Evolutionary conservation across 2,888 invertebrate genomes (phyloP).

Genomic region (Habrosyne pyritoides): DNA sequence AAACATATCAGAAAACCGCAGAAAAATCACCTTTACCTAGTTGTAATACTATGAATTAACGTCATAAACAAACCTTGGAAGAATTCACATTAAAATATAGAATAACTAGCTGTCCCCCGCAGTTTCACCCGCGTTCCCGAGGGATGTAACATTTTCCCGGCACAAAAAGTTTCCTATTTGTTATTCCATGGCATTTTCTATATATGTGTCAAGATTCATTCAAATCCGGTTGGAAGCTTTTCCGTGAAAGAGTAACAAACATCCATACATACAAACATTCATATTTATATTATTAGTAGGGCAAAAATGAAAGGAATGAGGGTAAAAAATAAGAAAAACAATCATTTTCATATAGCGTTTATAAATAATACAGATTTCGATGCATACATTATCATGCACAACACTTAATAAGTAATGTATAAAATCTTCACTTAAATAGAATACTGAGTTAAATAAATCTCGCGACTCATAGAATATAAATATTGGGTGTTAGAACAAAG

Average conservation of each 20-base stretch:
- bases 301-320: background rate
- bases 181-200: no score
- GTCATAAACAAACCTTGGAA: background rate
- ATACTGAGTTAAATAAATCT: constrained; percentile 4
- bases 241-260: no score
- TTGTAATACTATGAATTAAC: background rate
- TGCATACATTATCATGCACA: background rate
- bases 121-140: no score
- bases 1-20: background rate
- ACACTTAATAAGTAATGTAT: constrained; percentile 10
- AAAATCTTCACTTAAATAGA: constrained; percentile 19
- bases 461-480: background rate
- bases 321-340: background rate
- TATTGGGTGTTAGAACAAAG: background rate
- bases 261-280: no score
- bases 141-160: no score
- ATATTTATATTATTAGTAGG: no score
- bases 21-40: background rate
- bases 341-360: background rate
- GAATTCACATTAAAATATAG: background rate
- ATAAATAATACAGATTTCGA: background rate
- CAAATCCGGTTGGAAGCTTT: no score
- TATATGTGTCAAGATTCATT: no score
- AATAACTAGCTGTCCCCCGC: no score
- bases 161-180: no score